Evolutionary conservation across 2,113 vertebrate species (phyloP), one percentile per base, ranked within the genome.

Genomic region (Lepus americanus): DNA sequence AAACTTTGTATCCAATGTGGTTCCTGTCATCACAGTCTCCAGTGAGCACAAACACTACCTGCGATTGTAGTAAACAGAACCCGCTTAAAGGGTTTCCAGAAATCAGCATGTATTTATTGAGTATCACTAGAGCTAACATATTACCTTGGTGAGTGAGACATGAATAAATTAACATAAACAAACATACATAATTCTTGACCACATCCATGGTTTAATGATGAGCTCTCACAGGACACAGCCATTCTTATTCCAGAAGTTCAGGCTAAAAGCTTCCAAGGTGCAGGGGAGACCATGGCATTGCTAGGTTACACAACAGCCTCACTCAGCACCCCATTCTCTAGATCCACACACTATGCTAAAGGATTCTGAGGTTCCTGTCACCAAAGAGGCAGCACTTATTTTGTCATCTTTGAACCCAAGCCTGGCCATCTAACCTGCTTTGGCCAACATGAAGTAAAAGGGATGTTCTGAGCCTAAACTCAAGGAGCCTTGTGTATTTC

Each of bases 41-140:
- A 12, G 99, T 99, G 94, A 99, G 98, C 95, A 99, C 99, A 98
- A 99, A 99, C 16, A 99, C 99, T 93, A 99, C 99, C 99, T 99
- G 89, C 31, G 51, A 92, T 91, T 81, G 33, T 72, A 69, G 22
- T 9, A 20, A 88, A 72, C 39, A 84, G 27, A 61, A 77, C 23
- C 2, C 92, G 17, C 70, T 53, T 79, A 83, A 89, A 53, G 14
- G 27, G 25, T 69, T 94, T 80, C 69, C n/a, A 63, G 19, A 84
- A 89, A 55, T 72, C 25, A 59, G 11, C 23, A 61, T 20, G 27
- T 12, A 79, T 59, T 79, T 87, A 64, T 13, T 27, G 10, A 87
- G 3, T 10, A 89, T 9, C 70, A 11, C 22, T 90, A 31, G 3
- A 77, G 20, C 55, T 74, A 91, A 55, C 14, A 84, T 61, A 69